Evolutionary conservation across 2,888 invertebrate species (phyloP), one percentile per base, ranked within the genome.

Genomic region (Pilophorus perplexus): DNA sequence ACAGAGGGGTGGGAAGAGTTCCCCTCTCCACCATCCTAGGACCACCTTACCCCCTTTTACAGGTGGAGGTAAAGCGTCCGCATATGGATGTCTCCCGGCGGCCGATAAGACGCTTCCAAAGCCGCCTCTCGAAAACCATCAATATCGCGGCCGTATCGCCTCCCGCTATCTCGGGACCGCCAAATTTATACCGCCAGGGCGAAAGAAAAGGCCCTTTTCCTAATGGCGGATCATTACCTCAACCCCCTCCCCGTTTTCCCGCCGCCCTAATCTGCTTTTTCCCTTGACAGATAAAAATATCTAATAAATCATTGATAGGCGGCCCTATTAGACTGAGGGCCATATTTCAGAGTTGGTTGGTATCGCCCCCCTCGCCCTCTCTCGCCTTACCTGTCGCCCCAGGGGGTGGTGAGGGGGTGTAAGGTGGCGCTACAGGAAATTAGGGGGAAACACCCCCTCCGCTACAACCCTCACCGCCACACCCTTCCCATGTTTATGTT

Each of bases 241-340:
- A 50, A 42, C 59, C 57, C 23, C 16, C 25, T 62, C 68, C 50
- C 68, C 62, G 20, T 44, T 42, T 27, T 25, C 57, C 42, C 67
- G 44, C 68, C 60, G 25, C 48, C 55, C 67, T 38, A 62, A 66
- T 50, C 68, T 67, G 60, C 68, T 59, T 59, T 44, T 67, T 42
- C 64, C 59, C 62, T 44, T 64, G 65, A 71, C 70, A 68, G 70
- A 70, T 70, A 68, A 68, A 68, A 68, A 68, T 68, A 68, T 65
- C 64, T 68, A 68, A 68, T 68, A 68, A 68, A 68, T 68, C 68
- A 68, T 68, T 68, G 68, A 68, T 68, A 68, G 68, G 66, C 68
- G 68, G 59, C 44, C 68, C 66, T 66, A 66, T 68, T 68, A 68
- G 66, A 66, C 65, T 65, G 64, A 46, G 48, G 60, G 68, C 68